These are phyloP conservation scores for Dolomedes plantarius DNA, from an alignment of 2,888 invertebrate species.

Conservation along the genomic window DNA sequence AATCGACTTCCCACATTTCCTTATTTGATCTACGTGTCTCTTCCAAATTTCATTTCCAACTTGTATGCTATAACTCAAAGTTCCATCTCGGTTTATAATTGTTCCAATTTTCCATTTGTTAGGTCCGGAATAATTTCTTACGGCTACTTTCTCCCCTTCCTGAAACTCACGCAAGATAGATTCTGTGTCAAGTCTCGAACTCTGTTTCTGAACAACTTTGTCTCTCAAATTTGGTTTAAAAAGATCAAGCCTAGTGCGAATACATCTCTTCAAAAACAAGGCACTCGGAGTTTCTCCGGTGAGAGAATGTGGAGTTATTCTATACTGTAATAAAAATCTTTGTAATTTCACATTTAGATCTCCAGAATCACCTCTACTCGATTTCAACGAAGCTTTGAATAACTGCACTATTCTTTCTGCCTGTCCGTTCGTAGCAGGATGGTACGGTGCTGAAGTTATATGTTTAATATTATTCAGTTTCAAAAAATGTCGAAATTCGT, in stretches of 20 bases:
- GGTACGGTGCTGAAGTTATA: constrained; percentile 72
- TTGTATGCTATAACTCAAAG: constrained; percentile 35
- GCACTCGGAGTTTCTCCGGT: constrained; percentile 47
- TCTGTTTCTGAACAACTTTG: constrained; percentile 36
- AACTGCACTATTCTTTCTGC: constrained; percentile 74
- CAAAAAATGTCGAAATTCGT: constrained; percentile 37
- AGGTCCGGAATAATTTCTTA: constrained; percentile 44
- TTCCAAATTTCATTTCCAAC: constrained; percentile 42
- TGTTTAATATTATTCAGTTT: constrained; percentile 72
- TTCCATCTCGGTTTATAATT: constrained; percentile 38
- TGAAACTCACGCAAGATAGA: constrained; percentile 50
- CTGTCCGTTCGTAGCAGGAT: constrained; percentile 74
- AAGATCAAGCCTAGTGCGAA: constrained; percentile 25
- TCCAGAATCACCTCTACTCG: constrained; percentile 44
- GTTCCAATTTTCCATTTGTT: constrained; percentile 42
- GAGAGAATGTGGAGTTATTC: constrained; percentile 48
- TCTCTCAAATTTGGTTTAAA: constrained; percentile 43
- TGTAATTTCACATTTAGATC: constrained; percentile 48
- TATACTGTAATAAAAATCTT: constrained; percentile 49
- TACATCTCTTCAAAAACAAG: constrained; percentile 40
- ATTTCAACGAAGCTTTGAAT: constrained; percentile 50
- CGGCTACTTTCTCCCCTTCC: constrained; percentile 50
- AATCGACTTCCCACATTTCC: constrained; percentile 31
- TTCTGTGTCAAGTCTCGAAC: constrained; percentile 45
- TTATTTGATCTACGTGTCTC: constrained; percentile 41